Conservation (phyloP, 2,113 vertebrate species). For the Aldabrachelys gigantea region DNA sequence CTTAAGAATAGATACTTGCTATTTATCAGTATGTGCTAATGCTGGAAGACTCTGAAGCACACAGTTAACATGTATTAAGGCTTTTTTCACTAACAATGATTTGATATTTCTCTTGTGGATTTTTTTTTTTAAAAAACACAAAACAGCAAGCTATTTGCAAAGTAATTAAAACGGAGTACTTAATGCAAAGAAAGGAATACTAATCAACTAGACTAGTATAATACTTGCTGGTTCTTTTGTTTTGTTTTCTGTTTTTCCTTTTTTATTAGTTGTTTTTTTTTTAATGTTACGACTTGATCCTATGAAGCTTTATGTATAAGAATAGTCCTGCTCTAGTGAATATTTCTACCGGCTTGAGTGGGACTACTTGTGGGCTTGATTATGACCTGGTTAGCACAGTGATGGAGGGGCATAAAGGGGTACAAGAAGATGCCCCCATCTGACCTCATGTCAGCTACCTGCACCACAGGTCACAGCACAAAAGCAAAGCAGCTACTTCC, state of each 20-base stretch:
- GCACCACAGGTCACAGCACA: neutral
- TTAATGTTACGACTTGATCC: neutral
- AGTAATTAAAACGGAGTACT: constrained; percentile 30
- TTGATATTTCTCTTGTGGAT: neutral
- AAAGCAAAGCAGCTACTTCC: neutral
- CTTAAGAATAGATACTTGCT: neutral
- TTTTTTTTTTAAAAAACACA: neutral
- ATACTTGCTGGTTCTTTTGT: neutral
- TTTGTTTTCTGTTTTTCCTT: neutral
- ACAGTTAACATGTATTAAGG: constrained; percentile 45
- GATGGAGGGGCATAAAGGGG: neutral
- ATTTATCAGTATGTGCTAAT: constrained; percentile 1
- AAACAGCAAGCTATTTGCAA: constrained; percentile 15
- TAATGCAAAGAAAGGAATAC: constrained; percentile 3
- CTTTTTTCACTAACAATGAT: constrained; percentile 3
- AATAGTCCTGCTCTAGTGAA: neutral
- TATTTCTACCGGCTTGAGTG: neutral
- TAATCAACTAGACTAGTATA: neutral
- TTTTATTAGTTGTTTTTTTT: neutral
- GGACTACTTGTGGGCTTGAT: neutral
- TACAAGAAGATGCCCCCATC: rapidly evolving
- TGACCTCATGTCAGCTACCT: neutral
- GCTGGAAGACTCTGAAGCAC: constrained; percentile 13
- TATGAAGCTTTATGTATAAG: neutral
- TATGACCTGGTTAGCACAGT: neutral